Conservation (phyloP, 2,888 invertebrate species). For the Harpalus rubripes region DNA sequence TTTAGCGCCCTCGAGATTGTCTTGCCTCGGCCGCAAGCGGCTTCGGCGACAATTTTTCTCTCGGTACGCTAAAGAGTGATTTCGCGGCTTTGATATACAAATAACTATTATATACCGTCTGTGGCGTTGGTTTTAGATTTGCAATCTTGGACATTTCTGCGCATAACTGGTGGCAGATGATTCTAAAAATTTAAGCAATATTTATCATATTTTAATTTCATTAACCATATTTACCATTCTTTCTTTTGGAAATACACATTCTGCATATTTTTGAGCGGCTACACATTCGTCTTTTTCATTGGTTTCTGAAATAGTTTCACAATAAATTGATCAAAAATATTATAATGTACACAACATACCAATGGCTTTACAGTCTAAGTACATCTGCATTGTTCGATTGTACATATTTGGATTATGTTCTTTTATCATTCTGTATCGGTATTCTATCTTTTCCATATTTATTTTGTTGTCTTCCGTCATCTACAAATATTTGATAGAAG, state of each 20-base stretch:
- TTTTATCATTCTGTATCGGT: conserved; percentile 17
- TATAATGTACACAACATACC: conserved; percentile 1
- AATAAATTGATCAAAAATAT: not conserved
- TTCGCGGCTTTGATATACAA: no score
- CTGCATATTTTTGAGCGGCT: conserved; percentile 49
- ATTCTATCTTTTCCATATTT: conserved; percentile 22
- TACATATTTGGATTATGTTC: conserved; percentile 33
- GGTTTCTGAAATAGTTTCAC: conserved; percentile 26
- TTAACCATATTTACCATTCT: conserved; percentile 12
- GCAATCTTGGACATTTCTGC: conserved; percentile 36
- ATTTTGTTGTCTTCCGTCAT: conserved; percentile 32
- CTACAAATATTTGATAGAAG: not conserved
- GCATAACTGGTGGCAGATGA: conserved; percentile 10
- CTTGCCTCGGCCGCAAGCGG: no score
- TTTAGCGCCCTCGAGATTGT: no score
- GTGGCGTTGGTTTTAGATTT: conserved; percentile 24
- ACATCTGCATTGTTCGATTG: conserved; percentile 18
- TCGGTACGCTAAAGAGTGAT: no score
- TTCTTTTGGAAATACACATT: conserved; percentile 53
- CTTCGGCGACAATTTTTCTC: no score
- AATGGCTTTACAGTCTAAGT: conserved; percentile 19
- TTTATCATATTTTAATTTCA: not conserved
- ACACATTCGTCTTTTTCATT: conserved; percentile 39
- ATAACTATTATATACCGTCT: no score
- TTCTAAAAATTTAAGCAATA: not conserved